Percentiles rank a stretch among this genome's conserved stretches.
Conservation (phyloP, 2,797 vertebrate species). For the Loriculus beryllinus region DNA sequence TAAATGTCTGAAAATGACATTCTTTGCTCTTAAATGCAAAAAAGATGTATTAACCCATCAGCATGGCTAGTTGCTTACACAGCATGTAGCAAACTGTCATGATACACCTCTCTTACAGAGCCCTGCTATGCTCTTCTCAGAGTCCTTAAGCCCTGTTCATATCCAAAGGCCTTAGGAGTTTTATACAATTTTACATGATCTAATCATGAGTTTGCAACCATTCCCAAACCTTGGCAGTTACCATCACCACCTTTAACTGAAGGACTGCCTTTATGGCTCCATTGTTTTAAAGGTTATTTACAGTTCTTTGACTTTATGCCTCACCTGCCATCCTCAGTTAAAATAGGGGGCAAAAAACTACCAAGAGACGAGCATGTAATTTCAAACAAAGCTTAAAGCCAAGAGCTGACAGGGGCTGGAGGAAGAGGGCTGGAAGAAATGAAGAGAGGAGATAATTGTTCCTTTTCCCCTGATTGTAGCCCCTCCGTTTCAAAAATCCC, state of each 20-base stretch:
- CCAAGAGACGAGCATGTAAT: background rate
- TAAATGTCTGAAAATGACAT: accelerated
- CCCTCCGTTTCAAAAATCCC: background rate
- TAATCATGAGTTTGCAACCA: background rate
- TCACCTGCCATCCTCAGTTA: background rate
- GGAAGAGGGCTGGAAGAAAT: background rate
- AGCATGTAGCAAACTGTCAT: background rate
- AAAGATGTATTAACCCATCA: background rate
- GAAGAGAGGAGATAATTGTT: background rate
- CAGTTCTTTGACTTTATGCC: background rate
- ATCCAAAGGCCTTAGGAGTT: background rate
- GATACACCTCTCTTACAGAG: background rate
- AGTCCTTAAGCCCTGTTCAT: background rate
- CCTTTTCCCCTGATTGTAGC: background rate
- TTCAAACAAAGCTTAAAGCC: background rate
- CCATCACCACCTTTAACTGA: background rate
- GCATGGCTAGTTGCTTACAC: background rate
- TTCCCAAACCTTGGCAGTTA: background rate
- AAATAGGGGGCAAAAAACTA: background rate
- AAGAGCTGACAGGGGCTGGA: background rate
- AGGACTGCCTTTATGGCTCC: background rate
- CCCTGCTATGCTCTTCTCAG: background rate
- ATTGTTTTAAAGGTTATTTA: background rate
- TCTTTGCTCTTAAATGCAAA: background rate
- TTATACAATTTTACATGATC: background rate